Evolutionary conservation across 2,113 vertebrate genomes (phyloP), one percentile per base, ranked within the genome.

Genomic region (Psilopsiagon aymara): DNA sequence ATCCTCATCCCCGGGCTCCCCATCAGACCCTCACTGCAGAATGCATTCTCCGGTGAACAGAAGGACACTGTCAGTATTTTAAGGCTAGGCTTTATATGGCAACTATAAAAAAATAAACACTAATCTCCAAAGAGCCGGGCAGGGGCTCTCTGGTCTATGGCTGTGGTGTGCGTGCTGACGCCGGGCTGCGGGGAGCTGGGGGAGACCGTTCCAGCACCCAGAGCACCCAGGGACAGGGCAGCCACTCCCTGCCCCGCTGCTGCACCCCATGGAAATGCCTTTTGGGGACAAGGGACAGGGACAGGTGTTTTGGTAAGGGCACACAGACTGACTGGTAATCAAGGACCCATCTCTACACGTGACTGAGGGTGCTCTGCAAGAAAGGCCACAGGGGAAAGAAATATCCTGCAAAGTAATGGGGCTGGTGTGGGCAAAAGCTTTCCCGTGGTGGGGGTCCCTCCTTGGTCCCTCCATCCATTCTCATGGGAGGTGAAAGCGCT

Each of bases 71-170:
- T 92, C 69, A 67, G 82, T 68, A 64, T 81, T 89, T 97, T 98
- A 98, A 98, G 98, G 97, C 98, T 97, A 97, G 35, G 80, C 84
- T 96, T 95, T 91, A 49, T 70, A 85, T 31, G 33, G 85, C 67
- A 64, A 90, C 92, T 96, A 55, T 97, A 96, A 82, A 92, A 95
- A 97, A 97, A 88, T 95, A 93, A 96, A 97, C 44, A 4, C 92
- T 90, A 74, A 94, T 95, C 60, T 96, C 71, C 67, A 4, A 67
- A 86, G 93, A 92, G 88, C 87, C n/a, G 7, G 63, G 81, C 5
- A 66, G 82, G n/a, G 84, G 87, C 93, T 86, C 94, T 68, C 66
- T 2, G 64, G 90, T 46, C 41, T 86, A 92, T 91, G 87, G 93
- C 91, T 84, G 93, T 74, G 94, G 60, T 8, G 2, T 11, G 1